phyloP scores from a whole-genome alignment of 2,113 vertebrate genomes.

The Sphyrna mokarran region DNA sequence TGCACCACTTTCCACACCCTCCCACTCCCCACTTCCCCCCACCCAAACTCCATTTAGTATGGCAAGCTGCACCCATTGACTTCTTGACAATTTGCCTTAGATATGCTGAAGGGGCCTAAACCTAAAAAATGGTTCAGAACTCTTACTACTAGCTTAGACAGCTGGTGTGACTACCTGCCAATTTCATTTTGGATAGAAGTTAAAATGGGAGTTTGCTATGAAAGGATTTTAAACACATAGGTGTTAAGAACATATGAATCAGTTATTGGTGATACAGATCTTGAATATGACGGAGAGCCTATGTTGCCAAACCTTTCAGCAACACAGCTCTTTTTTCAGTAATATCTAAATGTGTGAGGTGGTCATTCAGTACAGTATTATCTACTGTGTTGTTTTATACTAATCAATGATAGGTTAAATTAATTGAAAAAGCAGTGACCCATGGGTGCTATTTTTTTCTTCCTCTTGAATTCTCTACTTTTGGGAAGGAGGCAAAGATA shows the following conservation, averaged over 20 bases:
- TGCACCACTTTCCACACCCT: neutral
- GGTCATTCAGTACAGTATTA: neutral
- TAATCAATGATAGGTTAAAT: neutral
- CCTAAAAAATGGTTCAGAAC: neutral
- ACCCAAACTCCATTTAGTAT: neutral
- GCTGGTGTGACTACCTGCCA: neutral
- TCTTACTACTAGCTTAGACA: neutral
- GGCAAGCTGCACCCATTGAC: neutral
- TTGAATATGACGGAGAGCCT: too few species aligned
- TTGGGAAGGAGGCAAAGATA: neutral
- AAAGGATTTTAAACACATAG: neutral
- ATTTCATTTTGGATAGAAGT: neutral
- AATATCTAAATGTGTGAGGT: neutral
- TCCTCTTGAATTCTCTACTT: neutral
- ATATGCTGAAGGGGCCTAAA: neutral
- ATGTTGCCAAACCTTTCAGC: too few species aligned
- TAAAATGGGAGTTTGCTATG: neutral
- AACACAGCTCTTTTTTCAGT: too few species aligned
- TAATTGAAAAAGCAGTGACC: neutral
- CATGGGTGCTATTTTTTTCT: neutral
- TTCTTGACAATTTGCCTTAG: neutral
- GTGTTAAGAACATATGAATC: neutral
- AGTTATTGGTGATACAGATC: too few species aligned
- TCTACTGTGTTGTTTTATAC: neutral
- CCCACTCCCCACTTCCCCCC: too few species aligned